phyloP scores from a whole-genome alignment of 2,797 vertebrate species.

The Denticeps clupeoides region DNA sequence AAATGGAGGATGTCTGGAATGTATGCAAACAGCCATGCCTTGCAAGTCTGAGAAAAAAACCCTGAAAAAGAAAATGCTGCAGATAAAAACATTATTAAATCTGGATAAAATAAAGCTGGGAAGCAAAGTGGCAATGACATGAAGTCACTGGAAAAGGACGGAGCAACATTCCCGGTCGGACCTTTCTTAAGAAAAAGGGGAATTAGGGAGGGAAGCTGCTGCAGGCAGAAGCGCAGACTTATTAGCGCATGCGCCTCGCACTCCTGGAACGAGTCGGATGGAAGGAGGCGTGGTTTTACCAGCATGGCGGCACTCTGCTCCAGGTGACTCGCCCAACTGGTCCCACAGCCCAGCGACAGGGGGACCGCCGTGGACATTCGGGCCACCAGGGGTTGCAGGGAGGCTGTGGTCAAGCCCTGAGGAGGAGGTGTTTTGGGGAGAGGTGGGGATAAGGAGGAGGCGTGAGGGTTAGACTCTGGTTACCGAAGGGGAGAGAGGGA shows the following conservation, averaged over 20 bases:
- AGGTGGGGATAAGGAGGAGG: slow-evolving; percentile 11
- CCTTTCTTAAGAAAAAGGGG: slow-evolving; percentile 8
- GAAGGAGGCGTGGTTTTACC: slow-evolving; percentile 60
- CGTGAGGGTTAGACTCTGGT: slow-evolving; percentile 8
- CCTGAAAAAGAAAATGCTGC: neutral
- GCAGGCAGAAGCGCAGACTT: slow-evolving; percentile 58
- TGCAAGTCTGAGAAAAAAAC: neutral
- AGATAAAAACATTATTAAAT: slow-evolving; percentile 10
- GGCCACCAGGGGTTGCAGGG: slow-evolving; percentile 79
- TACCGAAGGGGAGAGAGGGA: neutral
- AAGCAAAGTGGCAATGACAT: too few species aligned
- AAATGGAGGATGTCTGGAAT: too few species aligned
- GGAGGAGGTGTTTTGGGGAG: slow-evolving; percentile 9
- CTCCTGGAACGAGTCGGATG: too few species aligned
- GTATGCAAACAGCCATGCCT: slow-evolving; percentile 50
- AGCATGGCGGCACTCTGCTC: slow-evolving; percentile 81
- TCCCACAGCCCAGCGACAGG: slow-evolving; percentile 76
- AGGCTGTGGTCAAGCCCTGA: slow-evolving; percentile 85
- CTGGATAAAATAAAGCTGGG: neutral
- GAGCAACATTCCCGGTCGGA: too few species aligned
- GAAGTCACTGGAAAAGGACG: too few species aligned
- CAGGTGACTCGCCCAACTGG: slow-evolving; percentile 75
- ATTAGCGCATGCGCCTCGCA: too few species aligned
- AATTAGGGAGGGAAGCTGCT: slow-evolving; percentile 64
- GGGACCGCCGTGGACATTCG: slow-evolving; percentile 73